phyloP scores from a whole-genome alignment of 2,113 vertebrate genomes.

The Anguilla rostrata region DNA sequence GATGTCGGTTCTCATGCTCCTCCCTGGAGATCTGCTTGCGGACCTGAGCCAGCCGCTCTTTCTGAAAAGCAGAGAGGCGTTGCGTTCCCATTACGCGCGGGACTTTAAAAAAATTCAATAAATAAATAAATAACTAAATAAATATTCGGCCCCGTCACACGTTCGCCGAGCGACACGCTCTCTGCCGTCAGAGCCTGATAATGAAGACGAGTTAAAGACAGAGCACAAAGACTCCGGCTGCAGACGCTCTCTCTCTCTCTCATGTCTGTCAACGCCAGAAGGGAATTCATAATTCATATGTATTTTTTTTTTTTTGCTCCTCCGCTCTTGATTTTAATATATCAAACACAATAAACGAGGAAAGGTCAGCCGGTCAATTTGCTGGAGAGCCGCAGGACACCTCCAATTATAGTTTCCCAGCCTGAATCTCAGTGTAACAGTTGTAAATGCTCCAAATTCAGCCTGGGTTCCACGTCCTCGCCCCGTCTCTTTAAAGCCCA shows the following conservation, averaged over 20 bases:
- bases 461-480: slow-evolving; percentile 32
- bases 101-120: slow-evolving; percentile 32
- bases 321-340: slow-evolving; percentile 46
- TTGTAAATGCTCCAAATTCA: slow-evolving; percentile 35
- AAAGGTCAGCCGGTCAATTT: slow-evolving; percentile 53
- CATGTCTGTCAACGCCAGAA: slow-evolving; percentile 29
- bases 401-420: slow-evolving; percentile 41
- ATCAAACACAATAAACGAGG: slow-evolving; percentile 55
- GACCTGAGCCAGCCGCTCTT: slow-evolving; percentile 91
- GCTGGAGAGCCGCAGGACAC: slow-evolving; percentile 40
- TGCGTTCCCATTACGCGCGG: slow-evolving; percentile 29
- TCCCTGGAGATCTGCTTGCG: slow-evolving; percentile 93
- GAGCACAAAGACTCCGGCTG: slow-evolving; percentile 11
- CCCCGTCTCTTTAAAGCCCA: slow-evolving; percentile 45
- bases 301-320: slow-evolving; percentile 36
- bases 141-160: slow-evolving; percentile 23
- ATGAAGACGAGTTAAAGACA: slow-evolving; percentile 33
- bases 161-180: slow-evolving; percentile 14
- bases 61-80: slow-evolving; percentile 73
- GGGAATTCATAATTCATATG: slow-evolving; percentile 48
- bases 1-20: slow-evolving; percentile 91
- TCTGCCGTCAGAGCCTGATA: slow-evolving; percentile 29
- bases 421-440: slow-evolving; percentile 47
- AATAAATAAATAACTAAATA: slow-evolving; percentile 7
- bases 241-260: slow-evolving; percentile 16